Evolutionary conservation across 2,113 vertebrate species (phyloP).

Genomic region (Pteruthius melanotis): DNA sequence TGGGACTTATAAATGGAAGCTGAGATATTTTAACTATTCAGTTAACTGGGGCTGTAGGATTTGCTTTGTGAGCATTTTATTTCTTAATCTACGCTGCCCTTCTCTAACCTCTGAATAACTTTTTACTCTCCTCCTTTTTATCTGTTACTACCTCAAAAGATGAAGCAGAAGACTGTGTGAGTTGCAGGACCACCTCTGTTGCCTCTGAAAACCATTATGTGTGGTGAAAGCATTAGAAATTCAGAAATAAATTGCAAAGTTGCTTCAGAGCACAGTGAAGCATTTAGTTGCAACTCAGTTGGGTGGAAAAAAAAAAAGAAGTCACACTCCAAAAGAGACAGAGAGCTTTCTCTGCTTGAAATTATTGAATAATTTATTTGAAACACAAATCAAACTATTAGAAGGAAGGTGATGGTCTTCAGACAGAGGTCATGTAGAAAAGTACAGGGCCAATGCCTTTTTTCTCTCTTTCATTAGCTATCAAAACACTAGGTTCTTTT

Average conservation of each 20-base stretch:
- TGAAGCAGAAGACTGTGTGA: not conserved
- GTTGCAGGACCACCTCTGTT: slow-evolving; percentile 9
- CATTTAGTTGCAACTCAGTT: slow-evolving; percentile 45
- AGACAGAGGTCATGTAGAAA: slow-evolving; percentile 31
- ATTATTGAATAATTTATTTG: slow-evolving; percentile 58
- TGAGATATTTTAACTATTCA: slow-evolving; percentile 49
- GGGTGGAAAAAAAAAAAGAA: slow-evolving; percentile 33
- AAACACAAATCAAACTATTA: slow-evolving; percentile 52
- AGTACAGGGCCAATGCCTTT: not conserved
- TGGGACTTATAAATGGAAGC: slow-evolving; percentile 24
- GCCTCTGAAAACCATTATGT: not conserved
- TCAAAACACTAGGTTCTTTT: slow-evolving; percentile 27
- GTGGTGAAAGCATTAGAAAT: slow-evolving; percentile 35
- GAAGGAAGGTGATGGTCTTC: slow-evolving; percentile 41
- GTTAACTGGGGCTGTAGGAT: slow-evolving; percentile 31
- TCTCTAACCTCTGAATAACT: slow-evolving; percentile 44
- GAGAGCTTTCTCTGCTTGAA: slow-evolving; percentile 47
- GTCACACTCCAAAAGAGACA: slow-evolving; percentile 49
- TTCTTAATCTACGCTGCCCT: slow-evolving; percentile 26
- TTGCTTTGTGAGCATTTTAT: slow-evolving; percentile 55
- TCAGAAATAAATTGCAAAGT: slow-evolving; percentile 55
- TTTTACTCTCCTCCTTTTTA: slow-evolving; percentile 22
- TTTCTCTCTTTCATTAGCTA: not conserved
- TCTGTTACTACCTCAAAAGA: not conserved
- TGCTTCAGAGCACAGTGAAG: slow-evolving; percentile 33